Evolutionary conservation across 2,888 invertebrate species (phyloP), one percentile per base, ranked within the genome.

Genomic region (Pyrrhosoma nymphula): DNA sequence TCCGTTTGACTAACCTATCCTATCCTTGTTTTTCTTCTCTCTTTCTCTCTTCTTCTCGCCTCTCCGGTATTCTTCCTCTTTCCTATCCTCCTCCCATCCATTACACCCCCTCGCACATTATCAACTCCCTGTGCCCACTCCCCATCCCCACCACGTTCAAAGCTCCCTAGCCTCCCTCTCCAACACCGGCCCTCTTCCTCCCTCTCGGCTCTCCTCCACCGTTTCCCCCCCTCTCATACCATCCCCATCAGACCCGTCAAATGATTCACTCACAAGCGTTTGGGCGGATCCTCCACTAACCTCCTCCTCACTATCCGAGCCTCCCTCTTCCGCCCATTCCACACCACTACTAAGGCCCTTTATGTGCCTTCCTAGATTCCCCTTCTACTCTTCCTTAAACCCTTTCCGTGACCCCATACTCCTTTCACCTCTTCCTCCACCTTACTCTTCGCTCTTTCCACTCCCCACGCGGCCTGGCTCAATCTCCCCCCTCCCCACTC

Each of bases 231-330:
- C 10, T 16, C 69, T 35, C 69, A 75, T 75, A 2, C 93, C 93
- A 69, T 55, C 47, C 69, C 69, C 93, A 69, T 93, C 93, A 93
- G 47, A 93, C 47, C 69, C 93, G 93, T 93, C 93, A 93, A 93
- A 93, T 93, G 93, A 93, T 93, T 93, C 93, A 93, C 69, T 93
- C 93, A 75, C 93, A 93, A 93, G 93, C 93, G 93, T 75, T 93
- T 93, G 93, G 93, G 93, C 93, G 93, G 93, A 93, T 93, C 93
- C 93, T 55, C 69, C 23, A 93, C 93, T 75, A 93, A 93, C 93
- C 93, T 93, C 93, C 69, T 93, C 93, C 23, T 75, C 93, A 63
- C 69, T 47, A 30, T 35, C 39, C 93, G 55, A 39, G 69, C 69
- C 93, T 63, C 55, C 39, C 4, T 55, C 90, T 60, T 23, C 35